Conservation (phyloP, 2,113 vertebrate genomes). For the Monopterus albus region DNA sequence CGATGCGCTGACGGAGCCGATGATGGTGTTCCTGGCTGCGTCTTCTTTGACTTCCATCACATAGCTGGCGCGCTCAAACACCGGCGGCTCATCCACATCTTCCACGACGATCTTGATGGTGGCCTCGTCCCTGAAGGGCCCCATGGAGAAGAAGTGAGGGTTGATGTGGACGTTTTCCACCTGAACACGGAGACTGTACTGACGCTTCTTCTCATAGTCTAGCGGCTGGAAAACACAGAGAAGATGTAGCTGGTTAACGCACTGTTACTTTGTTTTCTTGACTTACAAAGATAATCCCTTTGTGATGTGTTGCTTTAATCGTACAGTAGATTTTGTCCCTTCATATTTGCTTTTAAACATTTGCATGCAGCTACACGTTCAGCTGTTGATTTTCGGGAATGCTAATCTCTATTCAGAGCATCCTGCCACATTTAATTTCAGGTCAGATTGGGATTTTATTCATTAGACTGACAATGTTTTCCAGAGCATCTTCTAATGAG, state of each 20-base stretch:
- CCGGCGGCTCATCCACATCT: slow-evolving; percentile 93
- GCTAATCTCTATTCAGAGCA: slow-evolving; percentile 34
- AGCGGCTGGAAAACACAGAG: slow-evolving; percentile 78
- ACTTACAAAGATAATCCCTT: not conserved
- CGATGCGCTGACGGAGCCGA: slow-evolving; percentile 88
- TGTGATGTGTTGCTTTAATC: not conserved
- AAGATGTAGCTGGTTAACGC: not conserved
- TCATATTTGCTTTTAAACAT: slow-evolving; percentile 23
- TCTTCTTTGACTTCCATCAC: slow-evolving; percentile 93
- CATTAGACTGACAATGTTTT: slow-evolving; percentile 53
- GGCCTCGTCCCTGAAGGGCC: slow-evolving; percentile 91
- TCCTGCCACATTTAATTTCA: slow-evolving; percentile 55
- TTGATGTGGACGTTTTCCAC: slow-evolving; percentile 90
- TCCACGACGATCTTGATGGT: slow-evolving; percentile 89
- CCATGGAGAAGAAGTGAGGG: slow-evolving; percentile 87
- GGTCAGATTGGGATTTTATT: slow-evolving; percentile 52
- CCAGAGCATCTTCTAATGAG: slow-evolving; percentile 45
- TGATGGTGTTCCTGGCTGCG: slow-evolving; percentile 80
- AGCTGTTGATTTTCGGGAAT: slow-evolving; percentile 14
- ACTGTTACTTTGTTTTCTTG: not conserved
- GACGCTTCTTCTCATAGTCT: slow-evolving; percentile 91
- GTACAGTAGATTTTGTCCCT: not conserved
- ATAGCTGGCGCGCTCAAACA: slow-evolving; percentile 89
- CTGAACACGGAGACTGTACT: slow-evolving; percentile 90
- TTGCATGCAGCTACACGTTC: slow-evolving; percentile 29